Base-by-base conservation (phyloP, 2,797 vertebrate species). In the Leptodactylus fallax region DNA sequence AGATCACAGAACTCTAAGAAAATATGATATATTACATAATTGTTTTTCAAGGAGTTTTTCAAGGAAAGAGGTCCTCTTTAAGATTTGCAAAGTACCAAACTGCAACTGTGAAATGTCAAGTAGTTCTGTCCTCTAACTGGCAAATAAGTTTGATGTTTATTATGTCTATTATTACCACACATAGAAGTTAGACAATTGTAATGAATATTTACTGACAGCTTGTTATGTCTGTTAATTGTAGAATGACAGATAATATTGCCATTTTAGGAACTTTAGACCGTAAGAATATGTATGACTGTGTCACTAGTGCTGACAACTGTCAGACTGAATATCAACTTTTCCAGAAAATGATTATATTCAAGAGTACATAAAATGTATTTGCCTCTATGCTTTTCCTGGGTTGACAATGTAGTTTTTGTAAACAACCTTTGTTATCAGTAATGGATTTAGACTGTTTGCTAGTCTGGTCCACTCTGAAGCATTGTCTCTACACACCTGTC, bases 81-180 rank as follows among this genome's bases (percentile, higher is more conserved):
- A n/a, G n/a, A n/a, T n/a, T n/a, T n/a, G n/a, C n/a, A n/a, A n/a
- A n/a, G n/a, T n/a, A n/a, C n/a, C n/a, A n/a, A n/a, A n/a, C n/a
- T n/a, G n/a, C n/a, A n/a, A n/a, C n/a, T n/a, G n/a, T n/a, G n/a
- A n/a, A n/a, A n/a, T n/a, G 51, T 79, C 17, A 67, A 23, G 36
- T 60, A 53, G 7, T 10, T 25, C n/a, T 36, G 56, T 67, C 13
- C 63, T 85, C n/a, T 47, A 67, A 21, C 58, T 78, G 58, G 65
- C 60, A 85, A 85, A 65, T 61, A 71, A 49, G 55, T 78, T 51
- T 76, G 83, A 85, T 51, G 58, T n/a, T 77, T 51, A 3, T 36
- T 9, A 7, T 17, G 55, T 23, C n/a, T 53, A 27, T 77, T 78
- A 6, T 49, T 51, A 53, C 14, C n/a, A 63, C 21, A 65, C 61